phyloP scores from a whole-genome alignment of 2,113 vertebrate genomes.

The Hymenochirus boettgeri region DNA sequence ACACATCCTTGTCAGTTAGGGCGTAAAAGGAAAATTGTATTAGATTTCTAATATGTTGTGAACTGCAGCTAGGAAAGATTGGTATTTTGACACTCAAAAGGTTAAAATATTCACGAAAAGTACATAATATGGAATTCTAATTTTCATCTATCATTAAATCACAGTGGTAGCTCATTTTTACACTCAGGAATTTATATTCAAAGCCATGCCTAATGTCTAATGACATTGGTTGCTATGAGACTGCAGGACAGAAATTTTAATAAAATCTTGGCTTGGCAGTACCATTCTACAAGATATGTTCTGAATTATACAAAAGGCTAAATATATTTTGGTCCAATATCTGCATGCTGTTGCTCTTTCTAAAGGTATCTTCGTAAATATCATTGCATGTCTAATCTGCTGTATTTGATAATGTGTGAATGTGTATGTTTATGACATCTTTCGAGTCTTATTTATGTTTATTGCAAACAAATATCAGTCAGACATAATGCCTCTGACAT shows the following conservation, averaged over 20 bases:
- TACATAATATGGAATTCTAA: slow-evolving; percentile 5
- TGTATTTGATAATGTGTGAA: not conserved
- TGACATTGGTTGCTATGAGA: slow-evolving; percentile 49
- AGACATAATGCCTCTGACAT: too few relatives aligned
- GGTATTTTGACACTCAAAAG: not conserved
- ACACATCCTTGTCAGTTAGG: too few relatives aligned
- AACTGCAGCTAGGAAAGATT: not conserved
- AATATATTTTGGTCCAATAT: slow-evolving; percentile 32
- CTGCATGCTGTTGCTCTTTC: slow-evolving; percentile 2
- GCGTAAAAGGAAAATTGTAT: too few relatives aligned
- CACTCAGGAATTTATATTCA: slow-evolving; percentile 28
- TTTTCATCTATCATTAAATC: slow-evolving; percentile 13
- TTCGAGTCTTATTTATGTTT: too few relatives aligned
- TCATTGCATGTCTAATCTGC: not conserved
- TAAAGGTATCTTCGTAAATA: slow-evolving; percentile 12
- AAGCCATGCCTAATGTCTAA: slow-evolving; percentile 38
- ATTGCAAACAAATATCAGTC: too few relatives aligned
- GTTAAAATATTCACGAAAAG: not conserved
- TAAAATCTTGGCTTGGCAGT: slow-evolving; percentile 51
- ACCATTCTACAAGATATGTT: slow-evolving; percentile 36
- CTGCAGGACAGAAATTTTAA: slow-evolving; percentile 51
- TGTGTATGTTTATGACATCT: too few relatives aligned
- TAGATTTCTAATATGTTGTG: too few relatives aligned
- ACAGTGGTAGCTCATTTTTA: slow-evolving; percentile 3
- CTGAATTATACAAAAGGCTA: slow-evolving; percentile 55